These are phyloP conservation scores for Arctia plantaginis DNA, from an alignment of 2,888 invertebrate genomes.

Conservation along the genomic window DNA sequence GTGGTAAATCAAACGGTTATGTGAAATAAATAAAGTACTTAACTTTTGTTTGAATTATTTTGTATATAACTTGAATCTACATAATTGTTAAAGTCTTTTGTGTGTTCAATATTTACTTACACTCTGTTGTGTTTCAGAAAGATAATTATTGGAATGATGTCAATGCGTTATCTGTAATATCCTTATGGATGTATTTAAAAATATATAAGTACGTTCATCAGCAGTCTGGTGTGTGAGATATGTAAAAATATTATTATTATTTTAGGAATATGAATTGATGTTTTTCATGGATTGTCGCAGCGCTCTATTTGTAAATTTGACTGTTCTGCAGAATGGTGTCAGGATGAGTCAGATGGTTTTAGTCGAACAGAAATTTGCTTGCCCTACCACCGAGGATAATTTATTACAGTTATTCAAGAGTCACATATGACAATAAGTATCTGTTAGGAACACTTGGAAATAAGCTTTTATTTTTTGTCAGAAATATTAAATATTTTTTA, in stretches of 20 bases:
- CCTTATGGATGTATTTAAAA: no score
- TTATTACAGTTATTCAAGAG: not conserved
- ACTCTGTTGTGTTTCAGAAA: not conserved
- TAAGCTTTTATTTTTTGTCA: not conserved
- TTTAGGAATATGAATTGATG: not conserved
- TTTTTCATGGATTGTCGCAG: not conserved
- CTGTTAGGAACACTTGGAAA: not conserved
- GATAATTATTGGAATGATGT: not conserved
- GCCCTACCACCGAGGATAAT: not conserved
- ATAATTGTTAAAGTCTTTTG: not conserved
- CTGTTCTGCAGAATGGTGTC: not conserved
- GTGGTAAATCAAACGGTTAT: not conserved
- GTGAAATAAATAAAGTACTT: not conserved
- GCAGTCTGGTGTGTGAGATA: no score
- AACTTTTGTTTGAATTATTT: not conserved
- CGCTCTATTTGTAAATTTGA: not conserved
- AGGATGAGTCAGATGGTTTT: not conserved
- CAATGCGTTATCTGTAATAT: no score
- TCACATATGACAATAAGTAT: not conserved
- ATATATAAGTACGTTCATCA: no score
- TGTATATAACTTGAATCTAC: not conserved
- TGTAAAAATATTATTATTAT: no score
- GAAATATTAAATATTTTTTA: not conserved
- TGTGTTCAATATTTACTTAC: not conserved
- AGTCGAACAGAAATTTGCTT: not conserved